Conservation (phyloP, 2,888 invertebrate genomes). For the Pseudoips prasinana region DNA sequence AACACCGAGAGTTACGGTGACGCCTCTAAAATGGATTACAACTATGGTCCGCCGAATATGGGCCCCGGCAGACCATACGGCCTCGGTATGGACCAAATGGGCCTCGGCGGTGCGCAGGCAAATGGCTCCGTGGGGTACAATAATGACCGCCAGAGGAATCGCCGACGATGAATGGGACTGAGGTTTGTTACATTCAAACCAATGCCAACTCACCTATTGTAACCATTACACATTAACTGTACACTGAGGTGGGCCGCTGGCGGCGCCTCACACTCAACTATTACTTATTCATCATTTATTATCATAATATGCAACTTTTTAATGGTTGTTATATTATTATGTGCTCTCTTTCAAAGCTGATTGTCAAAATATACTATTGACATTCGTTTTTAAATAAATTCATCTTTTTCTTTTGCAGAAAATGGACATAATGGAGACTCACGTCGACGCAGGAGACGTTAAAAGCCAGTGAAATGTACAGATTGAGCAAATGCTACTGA, state of each 20-base stretch:
- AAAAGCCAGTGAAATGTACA: constrained; percentile 33
- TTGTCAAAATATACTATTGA: constrained; percentile 20
- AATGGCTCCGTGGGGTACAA: constrained; percentile 77
- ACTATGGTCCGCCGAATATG: constrained; percentile 57
- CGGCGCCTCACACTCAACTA: constrained; percentile 14
- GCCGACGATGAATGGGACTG: constrained; percentile 72
- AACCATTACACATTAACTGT: constrained; percentile 38
- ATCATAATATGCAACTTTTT: constrained; percentile 22
- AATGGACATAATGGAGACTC: constrained; percentile 76
- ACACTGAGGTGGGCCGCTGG: constrained; percentile 12
- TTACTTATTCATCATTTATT: constrained; percentile 4
- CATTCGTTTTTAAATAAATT: constrained; percentile 9
- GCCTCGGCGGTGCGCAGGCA: constrained; percentile 58
- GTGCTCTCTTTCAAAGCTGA: constrained; percentile 23
- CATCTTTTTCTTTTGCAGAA: constrained; percentile 61
- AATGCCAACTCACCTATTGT: constrained; percentile 67
- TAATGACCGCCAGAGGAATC: constrained; percentile 78
- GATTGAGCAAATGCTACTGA: constrained; percentile 18
- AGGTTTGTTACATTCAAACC: constrained; percentile 79
- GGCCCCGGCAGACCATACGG: constrained; percentile 63
- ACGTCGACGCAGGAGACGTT: constrained; percentile 74
- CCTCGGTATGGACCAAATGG: constrained; percentile 47
- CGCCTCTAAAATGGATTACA: constrained; percentile 46
- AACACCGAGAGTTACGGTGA: constrained; percentile 44
- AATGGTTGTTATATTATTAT: constrained; percentile 31